phyloP scores from a whole-genome alignment of 2,797 vertebrate species.

The Rhabdophis nuchalis region DNA sequence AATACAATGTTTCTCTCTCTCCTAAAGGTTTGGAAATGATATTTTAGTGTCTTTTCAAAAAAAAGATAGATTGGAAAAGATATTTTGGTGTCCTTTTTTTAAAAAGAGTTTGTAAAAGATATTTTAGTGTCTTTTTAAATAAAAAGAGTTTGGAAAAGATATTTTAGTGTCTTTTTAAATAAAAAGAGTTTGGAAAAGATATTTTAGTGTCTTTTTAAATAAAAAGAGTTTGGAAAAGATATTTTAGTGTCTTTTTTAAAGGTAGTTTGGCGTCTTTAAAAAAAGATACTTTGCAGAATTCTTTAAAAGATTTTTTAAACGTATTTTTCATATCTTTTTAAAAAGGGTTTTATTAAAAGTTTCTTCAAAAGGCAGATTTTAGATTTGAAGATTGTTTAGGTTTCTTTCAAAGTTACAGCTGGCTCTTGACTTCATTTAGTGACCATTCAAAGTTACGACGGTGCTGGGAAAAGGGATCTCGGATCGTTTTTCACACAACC shows the following conservation, averaged over 20 bases:
- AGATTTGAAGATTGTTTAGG: neutral
- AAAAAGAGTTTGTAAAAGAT: neutral
- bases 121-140: neutral
- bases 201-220: neutral
- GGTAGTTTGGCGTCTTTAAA: no score
- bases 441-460: neutral
- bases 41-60: neutral
- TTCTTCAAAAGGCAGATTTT: neutral
- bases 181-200: neutral
- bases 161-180: neutral
- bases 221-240: neutral
- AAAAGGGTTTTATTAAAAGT: neutral
- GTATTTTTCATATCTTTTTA: neutral
- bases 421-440: neutral
- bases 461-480: neutral
- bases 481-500: neutral
- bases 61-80: no score
- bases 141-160: neutral
- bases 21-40: neutral
- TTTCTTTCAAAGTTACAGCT: neutral
- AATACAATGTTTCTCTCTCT: neutral
- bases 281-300: no score
- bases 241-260: neutral
- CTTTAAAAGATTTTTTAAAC: neutral
- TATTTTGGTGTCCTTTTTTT: no score